Evolutionary conservation across 2,113 vertebrate species (phyloP).

Genomic region (Oreochromis tanganicae): DNA sequence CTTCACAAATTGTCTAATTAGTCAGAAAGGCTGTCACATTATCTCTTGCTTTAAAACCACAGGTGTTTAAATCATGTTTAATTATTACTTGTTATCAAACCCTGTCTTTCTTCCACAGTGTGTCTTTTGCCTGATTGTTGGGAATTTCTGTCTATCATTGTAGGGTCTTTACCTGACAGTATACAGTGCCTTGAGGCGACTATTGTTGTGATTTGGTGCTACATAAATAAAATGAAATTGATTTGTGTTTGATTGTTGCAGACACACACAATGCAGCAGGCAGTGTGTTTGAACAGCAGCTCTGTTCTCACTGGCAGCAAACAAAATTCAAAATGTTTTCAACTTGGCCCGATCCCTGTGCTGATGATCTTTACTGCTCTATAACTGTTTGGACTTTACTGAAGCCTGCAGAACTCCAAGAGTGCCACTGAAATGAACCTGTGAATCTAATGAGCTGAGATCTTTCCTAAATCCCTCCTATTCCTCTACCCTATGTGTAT

Average conservation of each 20-base stretch:
- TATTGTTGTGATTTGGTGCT: neutral
- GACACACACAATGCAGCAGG: neutral
- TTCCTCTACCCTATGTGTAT: neutral
- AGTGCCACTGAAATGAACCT: neutral
- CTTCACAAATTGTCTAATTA: neutral
- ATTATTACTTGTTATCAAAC: neutral
- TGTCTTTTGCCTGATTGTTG: neutral
- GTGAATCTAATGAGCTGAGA: neutral
- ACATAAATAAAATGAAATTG: neutral
- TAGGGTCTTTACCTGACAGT: neutral
- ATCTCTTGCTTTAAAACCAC: neutral
- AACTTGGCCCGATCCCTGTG: neutral
- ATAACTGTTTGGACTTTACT: neutral
- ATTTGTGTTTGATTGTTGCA: neutral
- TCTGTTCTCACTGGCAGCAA: neutral
- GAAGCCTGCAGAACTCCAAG: neutral
- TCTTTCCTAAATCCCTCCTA: constrained; percentile 33
- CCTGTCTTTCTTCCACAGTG: neutral
- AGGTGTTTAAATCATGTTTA: neutral
- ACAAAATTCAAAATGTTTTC: neutral
- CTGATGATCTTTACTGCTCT: neutral
- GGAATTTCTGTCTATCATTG: neutral
- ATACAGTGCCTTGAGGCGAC: neutral
- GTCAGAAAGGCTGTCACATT: neutral
- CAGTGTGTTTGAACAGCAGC: neutral